These are phyloP conservation scores for Microcebus jonahi DNA, from an alignment of 2,113 vertebrate genomes.

Conservation along the genomic window DNA sequence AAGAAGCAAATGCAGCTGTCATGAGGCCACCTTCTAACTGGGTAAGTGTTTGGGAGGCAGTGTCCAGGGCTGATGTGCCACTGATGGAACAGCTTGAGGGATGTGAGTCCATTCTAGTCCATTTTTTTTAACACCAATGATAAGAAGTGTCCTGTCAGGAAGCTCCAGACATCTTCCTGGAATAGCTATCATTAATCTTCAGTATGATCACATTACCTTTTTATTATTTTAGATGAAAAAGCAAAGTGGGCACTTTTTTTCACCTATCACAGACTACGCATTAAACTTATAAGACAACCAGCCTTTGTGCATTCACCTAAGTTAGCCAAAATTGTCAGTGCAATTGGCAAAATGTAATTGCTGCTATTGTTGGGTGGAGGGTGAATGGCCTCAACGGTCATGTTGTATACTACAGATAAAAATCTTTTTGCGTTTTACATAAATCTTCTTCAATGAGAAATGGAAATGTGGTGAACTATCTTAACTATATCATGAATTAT, in stretches of 20 bases:
- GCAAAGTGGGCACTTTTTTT: background rate
- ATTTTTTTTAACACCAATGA: slow-evolving; percentile 36
- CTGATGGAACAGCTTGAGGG: background rate
- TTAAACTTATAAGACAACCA: background rate
- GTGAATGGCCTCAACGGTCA: too few relatives aligned
- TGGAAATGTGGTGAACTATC: background rate
- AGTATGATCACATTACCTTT: background rate
- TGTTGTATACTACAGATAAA: background rate
- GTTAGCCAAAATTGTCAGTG: background rate
- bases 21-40: background rate
- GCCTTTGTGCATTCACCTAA: background rate
- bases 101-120: background rate
- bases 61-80: background rate
- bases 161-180: slow-evolving; percentile 20
- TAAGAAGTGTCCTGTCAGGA: slow-evolving; percentile 14
- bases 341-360: background rate
- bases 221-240: slow-evolving; percentile 40
- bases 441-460: slow-evolving; percentile 1
- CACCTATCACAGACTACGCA: background rate
- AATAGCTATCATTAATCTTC: slow-evolving; percentile 20
- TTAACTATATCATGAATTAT: background rate
- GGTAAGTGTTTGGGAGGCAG: background rate
- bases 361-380: background rate
- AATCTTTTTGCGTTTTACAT: background rate
- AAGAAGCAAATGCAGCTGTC: background rate